These are phyloP conservation scores for Tetragonula carbonaria DNA, from an alignment of 2,888 invertebrate species.

Conservation along the genomic window DNA sequence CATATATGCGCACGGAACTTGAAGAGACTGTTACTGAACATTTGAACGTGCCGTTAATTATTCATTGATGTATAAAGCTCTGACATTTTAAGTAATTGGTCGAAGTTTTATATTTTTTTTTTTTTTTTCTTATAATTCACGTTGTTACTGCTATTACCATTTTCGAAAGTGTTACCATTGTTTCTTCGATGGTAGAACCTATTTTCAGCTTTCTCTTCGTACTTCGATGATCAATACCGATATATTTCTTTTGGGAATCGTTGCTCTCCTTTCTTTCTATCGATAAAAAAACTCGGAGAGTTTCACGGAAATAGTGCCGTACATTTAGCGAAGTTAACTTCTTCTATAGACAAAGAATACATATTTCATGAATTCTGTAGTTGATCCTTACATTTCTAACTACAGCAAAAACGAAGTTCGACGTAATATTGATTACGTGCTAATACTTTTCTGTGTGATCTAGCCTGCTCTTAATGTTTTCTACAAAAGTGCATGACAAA, in stretches of 20 bases:
- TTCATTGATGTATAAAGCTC: neutral
- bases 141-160: neutral
- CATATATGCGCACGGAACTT: neutral
- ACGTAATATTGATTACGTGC: neutral
- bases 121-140: neutral
- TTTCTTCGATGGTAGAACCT: neutral
- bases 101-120: neutral
- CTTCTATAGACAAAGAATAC: neutral
- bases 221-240: neutral
- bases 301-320: neutral
- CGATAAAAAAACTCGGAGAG: neutral
- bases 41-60: constrained; percentile 44
- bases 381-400: neutral
- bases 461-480: neutral
- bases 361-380: neutral
- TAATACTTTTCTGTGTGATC: neutral
- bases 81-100: constrained; percentile 30
- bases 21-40: constrained; percentile 33
- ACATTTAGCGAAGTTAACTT: neutral
- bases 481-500: neutral
- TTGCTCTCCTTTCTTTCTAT: neutral
- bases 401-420: neutral
- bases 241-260: constrained; percentile 3
- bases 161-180: neutral
- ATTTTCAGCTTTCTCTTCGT: constrained; percentile 15